phyloP scores from a whole-genome alignment of 2,888 invertebrate species.

The Strigamia transsilvanica region DNA sequence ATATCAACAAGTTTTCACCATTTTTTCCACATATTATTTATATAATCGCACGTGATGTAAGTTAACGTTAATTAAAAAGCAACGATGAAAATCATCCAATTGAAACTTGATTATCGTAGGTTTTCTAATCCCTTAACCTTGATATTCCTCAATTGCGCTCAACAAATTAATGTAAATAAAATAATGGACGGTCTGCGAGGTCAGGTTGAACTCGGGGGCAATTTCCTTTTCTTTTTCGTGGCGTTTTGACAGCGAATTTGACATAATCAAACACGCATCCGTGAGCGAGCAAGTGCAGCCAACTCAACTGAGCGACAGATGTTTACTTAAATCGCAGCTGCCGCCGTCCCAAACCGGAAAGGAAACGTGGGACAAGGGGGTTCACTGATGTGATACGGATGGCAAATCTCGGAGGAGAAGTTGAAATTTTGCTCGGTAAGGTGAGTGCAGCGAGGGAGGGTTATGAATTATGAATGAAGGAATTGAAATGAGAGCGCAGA shows the following conservation, averaged over 20 bases:
- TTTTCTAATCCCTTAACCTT: not conserved
- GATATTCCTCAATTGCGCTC: not conserved
- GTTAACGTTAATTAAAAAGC: not conserved
- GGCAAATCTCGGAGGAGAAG: constrained; percentile 12
- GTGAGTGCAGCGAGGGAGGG: not conserved
- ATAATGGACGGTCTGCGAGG: not conserved
- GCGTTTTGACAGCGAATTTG: not conserved
- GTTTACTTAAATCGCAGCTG: constrained; percentile 22
- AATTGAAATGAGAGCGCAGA: not conserved
- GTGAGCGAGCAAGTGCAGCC: constrained; percentile 23
- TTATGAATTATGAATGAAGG: constrained; percentile 41
- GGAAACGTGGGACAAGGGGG: not conserved
- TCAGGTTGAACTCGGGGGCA: not conserved
- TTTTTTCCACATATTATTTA: not conserved
- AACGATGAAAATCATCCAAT: not conserved
- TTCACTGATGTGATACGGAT: not conserved
- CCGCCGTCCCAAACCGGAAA: not conserved
- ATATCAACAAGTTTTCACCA: constrained; percentile 18
- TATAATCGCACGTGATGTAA: not conserved
- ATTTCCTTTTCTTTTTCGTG: not conserved
- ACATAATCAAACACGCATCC: constrained; percentile 2
- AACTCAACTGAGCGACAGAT: constrained; percentile 41
- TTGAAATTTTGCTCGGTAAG: not conserved
- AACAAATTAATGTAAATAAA: not conserved
- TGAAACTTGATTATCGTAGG: not conserved